These are phyloP conservation scores for Solen grandis DNA, from an alignment of 1,140 invertebrate genomes.

Conservation along the genomic window DNA sequence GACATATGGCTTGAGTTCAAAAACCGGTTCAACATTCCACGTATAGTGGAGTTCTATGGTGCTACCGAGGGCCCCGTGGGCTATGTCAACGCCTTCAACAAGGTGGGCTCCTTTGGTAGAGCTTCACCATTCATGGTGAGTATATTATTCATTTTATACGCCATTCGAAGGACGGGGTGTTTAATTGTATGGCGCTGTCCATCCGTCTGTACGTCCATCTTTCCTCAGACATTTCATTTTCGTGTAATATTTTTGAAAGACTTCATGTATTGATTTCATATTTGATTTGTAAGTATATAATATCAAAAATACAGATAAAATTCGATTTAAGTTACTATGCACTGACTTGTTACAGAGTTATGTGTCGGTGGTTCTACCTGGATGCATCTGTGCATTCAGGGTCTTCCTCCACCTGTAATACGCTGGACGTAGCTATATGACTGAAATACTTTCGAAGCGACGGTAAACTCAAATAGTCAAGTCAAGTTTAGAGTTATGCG, in stretches of 20 bases:
- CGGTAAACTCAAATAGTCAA: too few relatives aligned
- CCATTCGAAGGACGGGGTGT: not conserved
- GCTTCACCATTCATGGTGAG: conserved; percentile 69
- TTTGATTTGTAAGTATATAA: too few relatives aligned
- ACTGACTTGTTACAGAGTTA: too few relatives aligned
- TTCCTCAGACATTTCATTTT: not conserved
- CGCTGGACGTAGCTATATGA: too few relatives aligned
- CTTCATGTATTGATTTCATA: not conserved
- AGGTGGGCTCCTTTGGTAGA: conserved; percentile 62
- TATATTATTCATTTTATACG: not conserved
- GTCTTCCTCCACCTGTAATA: too few relatives aligned
- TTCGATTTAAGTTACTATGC: too few relatives aligned
- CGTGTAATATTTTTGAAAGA: not conserved
- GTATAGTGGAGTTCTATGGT: conserved; percentile 68
- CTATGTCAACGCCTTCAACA: conserved; percentile 60
- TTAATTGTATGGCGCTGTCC: not conserved
- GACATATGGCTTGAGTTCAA: conserved; percentile 71
- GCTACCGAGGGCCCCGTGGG: conserved; percentile 64
- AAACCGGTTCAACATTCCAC: conserved; percentile 62
- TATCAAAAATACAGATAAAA: too few relatives aligned
- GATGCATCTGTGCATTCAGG: too few relatives aligned
- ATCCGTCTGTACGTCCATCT: not conserved
- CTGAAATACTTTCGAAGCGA: too few relatives aligned
- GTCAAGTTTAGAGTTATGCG: too few relatives aligned
- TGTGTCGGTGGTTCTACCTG: too few relatives aligned